A percentile compares a stretch with the other conserved stretches of the same genome.
These are phyloP conservation scores for Peribatodes rhomboidaria DNA, from an alignment of 2,888 invertebrate species.

Conservation along the genomic window DNA sequence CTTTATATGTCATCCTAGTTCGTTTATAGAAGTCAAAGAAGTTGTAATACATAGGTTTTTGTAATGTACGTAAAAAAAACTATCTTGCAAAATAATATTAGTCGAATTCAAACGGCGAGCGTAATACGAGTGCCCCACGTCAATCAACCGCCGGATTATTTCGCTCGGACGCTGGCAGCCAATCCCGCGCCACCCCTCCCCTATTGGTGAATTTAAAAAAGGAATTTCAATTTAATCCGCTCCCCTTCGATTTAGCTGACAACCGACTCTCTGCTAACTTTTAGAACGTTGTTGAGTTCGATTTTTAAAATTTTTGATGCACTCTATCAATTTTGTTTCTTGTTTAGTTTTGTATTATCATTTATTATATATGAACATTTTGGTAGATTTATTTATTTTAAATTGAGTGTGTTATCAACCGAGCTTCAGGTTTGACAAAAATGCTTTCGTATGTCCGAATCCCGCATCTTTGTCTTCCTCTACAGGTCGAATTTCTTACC, in stretches of 20 bases:
- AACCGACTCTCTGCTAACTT: slow-evolving; percentile 55
- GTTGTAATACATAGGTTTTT: too few relatives aligned
- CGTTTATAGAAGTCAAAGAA: too few relatives aligned
- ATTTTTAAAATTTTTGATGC: slow-evolving; percentile 48
- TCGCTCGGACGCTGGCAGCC: slow-evolving; percentile 75
- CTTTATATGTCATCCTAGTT: too few relatives aligned
- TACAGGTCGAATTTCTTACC: too few relatives aligned
- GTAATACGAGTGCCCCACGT: slow-evolving; percentile 62
- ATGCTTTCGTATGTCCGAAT: too few relatives aligned
- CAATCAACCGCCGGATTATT: slow-evolving; percentile 78
- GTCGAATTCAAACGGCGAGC: slow-evolving; percentile 37
- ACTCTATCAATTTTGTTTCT: not conserved
- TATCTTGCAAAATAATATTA: not conserved
- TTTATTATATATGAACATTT: not conserved
- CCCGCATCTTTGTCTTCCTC: too few relatives aligned
- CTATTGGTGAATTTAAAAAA: slow-evolving; percentile 84
- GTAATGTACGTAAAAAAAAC: not conserved
- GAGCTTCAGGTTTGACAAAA: too few relatives aligned
- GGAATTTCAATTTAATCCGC: slow-evolving; percentile 82
- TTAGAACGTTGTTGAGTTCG: slow-evolving; percentile 47
- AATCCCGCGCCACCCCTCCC: slow-evolving; percentile 80
- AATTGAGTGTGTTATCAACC: too few relatives aligned
- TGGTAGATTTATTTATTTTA: too few relatives aligned
- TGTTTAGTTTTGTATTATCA: not conserved
- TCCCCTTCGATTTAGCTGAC: slow-evolving; percentile 76